Base-by-base conservation (phyloP, 53 echinoderm and acorn worm species). In the Henricia sp. region DNA sequence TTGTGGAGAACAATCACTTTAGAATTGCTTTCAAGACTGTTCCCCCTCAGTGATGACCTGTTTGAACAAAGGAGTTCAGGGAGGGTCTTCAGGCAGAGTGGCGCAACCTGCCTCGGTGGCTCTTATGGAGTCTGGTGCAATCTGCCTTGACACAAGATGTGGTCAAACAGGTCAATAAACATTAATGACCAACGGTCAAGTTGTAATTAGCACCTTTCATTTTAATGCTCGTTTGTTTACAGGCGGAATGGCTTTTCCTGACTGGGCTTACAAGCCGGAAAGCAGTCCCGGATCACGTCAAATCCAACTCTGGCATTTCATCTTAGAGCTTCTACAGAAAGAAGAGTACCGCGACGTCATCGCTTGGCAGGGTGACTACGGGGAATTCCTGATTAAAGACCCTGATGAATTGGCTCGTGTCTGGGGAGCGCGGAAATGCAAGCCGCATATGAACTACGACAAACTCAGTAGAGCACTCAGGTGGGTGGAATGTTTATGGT, bases 371-470 rank as follows among this genome's bases (percentile, higher is more conserved):
- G 99, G 99, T 32, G 99, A 99, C 90, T 99, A 99, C 66, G 99
- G 99, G 3, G 99, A 99, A 82, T 99, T 99, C 38, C 86, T 99
- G 29, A 99, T 99, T 89, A 99, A 99, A 72, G 99, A 99, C 34
- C 99, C 99, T 0, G 99, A 99, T 32, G 99, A 99, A 52, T 82
- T 99, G 40, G 99, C 99, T 64, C 50, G 99, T 13, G 89, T 90
- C 4, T 99, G 99, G 99, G 99, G 99, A 9, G 85, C 87, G 88
- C 65, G 99, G 0, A 99, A 99, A 55, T 99, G 99, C 87, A 99
- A 99, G 56, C 99, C 99, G 20, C 99, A 99, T 74, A 99, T 99
- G 99, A 99, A 99, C 91, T 99, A 95, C 41, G 99, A 99, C 78
- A 99, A 99, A 53, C 99, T 99, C 59, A 99, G 99, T 70, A 74